phyloP scores from a whole-genome alignment of 2,113 vertebrate genomes.

The Leptocoma aspasia region DNA sequence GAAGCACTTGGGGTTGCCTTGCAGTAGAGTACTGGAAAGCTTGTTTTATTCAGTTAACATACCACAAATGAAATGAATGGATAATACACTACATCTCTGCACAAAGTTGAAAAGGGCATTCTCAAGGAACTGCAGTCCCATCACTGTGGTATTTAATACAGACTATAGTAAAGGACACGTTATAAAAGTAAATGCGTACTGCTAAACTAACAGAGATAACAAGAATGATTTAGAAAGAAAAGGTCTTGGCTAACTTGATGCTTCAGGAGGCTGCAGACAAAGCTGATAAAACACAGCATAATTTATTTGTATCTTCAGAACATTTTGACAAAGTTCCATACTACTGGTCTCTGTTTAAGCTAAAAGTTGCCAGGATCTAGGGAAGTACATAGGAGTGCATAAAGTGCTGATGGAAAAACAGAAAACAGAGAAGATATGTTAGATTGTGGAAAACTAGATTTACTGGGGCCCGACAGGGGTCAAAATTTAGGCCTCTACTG shows the following conservation, averaged over 20 bases:
- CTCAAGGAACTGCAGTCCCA: slow-evolving; percentile 27
- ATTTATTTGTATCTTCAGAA: slow-evolving; percentile 69
- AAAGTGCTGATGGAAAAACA: slow-evolving; percentile 59
- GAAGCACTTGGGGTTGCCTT: neutral
- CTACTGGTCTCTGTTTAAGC: slow-evolving; percentile 65
- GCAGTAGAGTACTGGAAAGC: neutral
- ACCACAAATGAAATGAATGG: slow-evolving; percentile 45
- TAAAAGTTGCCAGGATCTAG: slow-evolving; percentile 54
- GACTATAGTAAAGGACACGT: slow-evolving; percentile 35
- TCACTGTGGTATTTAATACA: slow-evolving; percentile 57
- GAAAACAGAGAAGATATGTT: slow-evolving; percentile 53
- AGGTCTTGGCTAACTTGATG: slow-evolving; percentile 66
- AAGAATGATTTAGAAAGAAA: slow-evolving; percentile 67
- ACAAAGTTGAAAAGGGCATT: slow-evolving; percentile 69
- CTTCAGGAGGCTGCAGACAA: slow-evolving; percentile 63
- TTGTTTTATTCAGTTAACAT: slow-evolving; percentile 33
- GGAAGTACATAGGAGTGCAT: slow-evolving; percentile 58
- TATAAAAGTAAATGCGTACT: slow-evolving; percentile 64
- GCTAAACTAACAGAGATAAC: slow-evolving; percentile 72
- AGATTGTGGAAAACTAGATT: slow-evolving; percentile 66
- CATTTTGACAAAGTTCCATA: slow-evolving; percentile 67
- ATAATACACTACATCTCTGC: slow-evolving; percentile 21
- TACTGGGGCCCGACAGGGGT: slow-evolving; percentile 62
- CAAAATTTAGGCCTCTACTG: slow-evolving; percentile 64
- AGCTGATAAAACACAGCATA: slow-evolving; percentile 65